Base-by-base conservation (phyloP, 2,888 invertebrate species). In the Hoplodrina ambigua region DNA sequence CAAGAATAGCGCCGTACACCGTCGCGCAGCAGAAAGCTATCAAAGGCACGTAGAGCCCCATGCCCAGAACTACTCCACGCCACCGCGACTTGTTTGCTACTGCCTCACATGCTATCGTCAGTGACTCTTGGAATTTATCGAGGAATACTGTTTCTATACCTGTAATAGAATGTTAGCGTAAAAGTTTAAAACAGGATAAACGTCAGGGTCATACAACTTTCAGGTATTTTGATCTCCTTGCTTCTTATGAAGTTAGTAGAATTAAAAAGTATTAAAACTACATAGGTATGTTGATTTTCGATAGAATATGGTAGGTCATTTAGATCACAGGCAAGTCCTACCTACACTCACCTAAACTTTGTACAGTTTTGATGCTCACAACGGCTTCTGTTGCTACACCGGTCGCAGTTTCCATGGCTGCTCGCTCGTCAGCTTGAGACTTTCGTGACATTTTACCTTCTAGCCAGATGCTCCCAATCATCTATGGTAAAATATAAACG, bases 11-110 rank as follows among this genome's bases (percentile, higher is more conserved):
- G 0, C 98, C 98, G 82, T 98, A 98, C 60, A 97, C 97, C 0
- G 97, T 94, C 41, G 97, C 97, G 10, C 97, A 92, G 30, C 97
- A 97, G 88, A 97, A 98, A 0, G 97, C 97, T 62, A 97, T 91
- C 86, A 97, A 97, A 0, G 98, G 97, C 5, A 97, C 96, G 37
- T 97, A 96, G 76, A 97, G 96, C 0, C 98, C 97, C 72, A 97
- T 89, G 0, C 97, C 97, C 67, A 97, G 97, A 0, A 97, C 97
- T n/a, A 97, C 77, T 0, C 98, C 98, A 19, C 98, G 96, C 89
- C 97, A 96, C 37, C 97, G 96, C 8, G 97, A 95, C 84, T 96
- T 97, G 61, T 93, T 94, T 7, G 94, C 91, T 1, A 97, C 96
- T 8, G 96, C 96, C 53, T 88, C 86, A 49, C 96, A 96, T 0